Conservation (phyloP, 2,113 vertebrate genomes). For the Pangasianodon hypophthalmus region DNA sequence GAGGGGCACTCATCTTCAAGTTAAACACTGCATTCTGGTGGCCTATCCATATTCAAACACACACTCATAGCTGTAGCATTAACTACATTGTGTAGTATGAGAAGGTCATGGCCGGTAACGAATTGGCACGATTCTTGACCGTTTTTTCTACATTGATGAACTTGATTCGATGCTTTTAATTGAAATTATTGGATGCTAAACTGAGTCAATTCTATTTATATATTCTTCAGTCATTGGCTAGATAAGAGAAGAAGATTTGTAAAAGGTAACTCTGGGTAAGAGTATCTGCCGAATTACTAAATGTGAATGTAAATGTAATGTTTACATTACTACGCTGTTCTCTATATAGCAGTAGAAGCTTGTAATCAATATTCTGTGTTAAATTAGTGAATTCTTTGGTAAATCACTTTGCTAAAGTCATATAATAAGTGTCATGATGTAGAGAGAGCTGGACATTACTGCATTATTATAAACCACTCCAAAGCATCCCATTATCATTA, state of each 20-base stretch:
- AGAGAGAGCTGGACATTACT: background rate
- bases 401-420: background rate
- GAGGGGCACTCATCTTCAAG: background rate
- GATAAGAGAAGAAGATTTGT: background rate
- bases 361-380: background rate
- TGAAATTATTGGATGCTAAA: background rate
- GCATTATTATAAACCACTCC: background rate
- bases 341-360: background rate
- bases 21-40: background rate
- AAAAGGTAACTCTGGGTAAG: background rate
- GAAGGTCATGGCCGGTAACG: background rate
- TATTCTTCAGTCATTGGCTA: background rate
- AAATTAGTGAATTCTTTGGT: background rate
- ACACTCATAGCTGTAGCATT: background rate
- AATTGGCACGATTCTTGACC: background rate
- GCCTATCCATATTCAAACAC: background rate
- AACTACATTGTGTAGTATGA: background rate
- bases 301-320: background rate
- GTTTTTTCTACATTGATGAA: background rate
- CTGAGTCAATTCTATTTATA: background rate
- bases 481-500: background rate
- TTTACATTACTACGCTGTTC: background rate
- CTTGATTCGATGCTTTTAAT: background rate
- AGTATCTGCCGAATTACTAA: background rate
- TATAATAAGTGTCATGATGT: background rate